Conservation (phyloP, 2,797 vertebrate genomes). For the Cuniculus paca region DNA sequence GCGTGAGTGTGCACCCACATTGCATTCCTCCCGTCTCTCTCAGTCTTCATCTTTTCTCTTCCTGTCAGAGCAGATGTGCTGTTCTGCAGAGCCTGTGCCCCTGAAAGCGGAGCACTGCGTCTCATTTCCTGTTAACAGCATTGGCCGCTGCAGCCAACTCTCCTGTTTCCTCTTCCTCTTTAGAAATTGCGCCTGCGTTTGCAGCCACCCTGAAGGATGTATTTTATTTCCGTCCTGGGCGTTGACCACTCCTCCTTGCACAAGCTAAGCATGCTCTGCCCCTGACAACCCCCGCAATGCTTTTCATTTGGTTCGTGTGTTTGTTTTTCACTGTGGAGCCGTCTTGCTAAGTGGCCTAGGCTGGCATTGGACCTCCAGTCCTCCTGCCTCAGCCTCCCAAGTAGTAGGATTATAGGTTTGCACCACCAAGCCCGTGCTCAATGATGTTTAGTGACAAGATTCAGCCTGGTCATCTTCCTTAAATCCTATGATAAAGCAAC, state of each 20-base stretch:
- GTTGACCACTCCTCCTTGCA: neutral
- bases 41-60: conserved; percentile 34
- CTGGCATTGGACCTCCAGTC: neutral
- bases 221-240: neutral
- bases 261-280: neutral
- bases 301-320: neutral
- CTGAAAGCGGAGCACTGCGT: neutral
- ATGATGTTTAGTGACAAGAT: neutral
- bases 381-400: neutral
- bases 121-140: conserved; percentile 54
- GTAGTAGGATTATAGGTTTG: neutral
- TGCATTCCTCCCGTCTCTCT: neutral
- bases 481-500: neutral
- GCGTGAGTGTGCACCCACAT: neutral
- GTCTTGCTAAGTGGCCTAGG: neutral
- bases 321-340: neutral
- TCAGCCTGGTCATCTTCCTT: neutral
- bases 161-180: conserved; percentile 13
- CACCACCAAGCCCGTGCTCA: neutral
- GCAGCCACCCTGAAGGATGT: neutral
- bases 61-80: neutral
- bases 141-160: neutral
- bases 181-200: neutral
- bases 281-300: neutral
- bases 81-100: conserved; percentile 11